Evolutionary conservation across 2,888 invertebrate species (phyloP), one percentile per base, ranked within the genome.

Genomic region (Patella ulyssiponensis): DNA sequence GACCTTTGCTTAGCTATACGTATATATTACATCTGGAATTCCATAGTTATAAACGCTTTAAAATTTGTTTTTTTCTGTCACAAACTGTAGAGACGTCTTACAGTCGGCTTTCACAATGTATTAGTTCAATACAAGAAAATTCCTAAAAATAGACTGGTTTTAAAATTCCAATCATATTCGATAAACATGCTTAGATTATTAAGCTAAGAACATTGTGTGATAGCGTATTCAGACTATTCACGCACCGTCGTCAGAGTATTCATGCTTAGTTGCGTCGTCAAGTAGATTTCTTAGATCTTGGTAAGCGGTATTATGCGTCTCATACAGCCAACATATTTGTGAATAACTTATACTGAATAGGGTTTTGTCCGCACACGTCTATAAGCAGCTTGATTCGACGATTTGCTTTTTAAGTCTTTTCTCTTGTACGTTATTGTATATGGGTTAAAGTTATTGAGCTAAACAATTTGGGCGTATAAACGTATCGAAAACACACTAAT

Each of bases 401-500:
- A 64, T 20, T n/a, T 64, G 20, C 20, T 20, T 20, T 64, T 64
- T 23, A 64, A 23, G 20, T 23, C 64, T 23, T 64, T 64, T 64
- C 64, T 64, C 64, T 14, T 20, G 20, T 14, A 64, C 23, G 20
- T 12, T 64, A 20, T 23, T 64, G 11, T 64, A 20, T 23, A 64
- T 23, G 64, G 64, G 64, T 64, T 14, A 23, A 23, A 23, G 64
- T 20, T 64, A 64, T 64, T 64, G 64, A 64, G 64, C 20, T 23
- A 64, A 23, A 64, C 23, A 64, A 64, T 64, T 64, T 64, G 23
- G 64, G 64, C 64, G 64, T 64, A 23, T 64, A 64, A 44, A 64
- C 23, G 14, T 64, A 64, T 64, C 64, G 20, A 20, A 58, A 64
- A 64, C 64, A 64, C 14, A 64, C 64, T 23, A 64, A 23, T 64